Evolutionary conservation across 2,797 vertebrate species (phyloP).

Genomic region (Chanos chanos): DNA sequence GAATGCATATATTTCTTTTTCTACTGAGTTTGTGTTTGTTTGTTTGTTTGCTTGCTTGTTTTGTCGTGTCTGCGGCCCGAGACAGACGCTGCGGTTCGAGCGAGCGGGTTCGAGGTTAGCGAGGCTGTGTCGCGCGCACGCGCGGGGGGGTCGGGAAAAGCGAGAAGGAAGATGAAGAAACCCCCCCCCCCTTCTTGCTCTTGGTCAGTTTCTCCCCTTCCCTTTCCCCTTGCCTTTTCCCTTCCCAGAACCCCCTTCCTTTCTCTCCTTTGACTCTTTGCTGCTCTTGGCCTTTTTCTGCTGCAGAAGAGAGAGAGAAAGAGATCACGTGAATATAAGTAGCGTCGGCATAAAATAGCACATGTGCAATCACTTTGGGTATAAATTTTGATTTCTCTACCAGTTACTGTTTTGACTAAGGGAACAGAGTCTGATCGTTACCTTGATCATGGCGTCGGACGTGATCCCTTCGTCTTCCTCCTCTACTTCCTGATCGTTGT

Average conservation of each 20-base stretch:
- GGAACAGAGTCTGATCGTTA: slow-evolving; percentile 50
- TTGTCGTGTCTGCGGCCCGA: too few species aligned
- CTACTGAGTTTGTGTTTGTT: too few species aligned
- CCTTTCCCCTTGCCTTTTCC: slow-evolving; percentile 75
- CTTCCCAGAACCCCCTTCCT: slow-evolving; percentile 75
- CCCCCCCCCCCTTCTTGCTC: not conserved
- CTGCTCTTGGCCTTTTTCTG: slow-evolving; percentile 83
- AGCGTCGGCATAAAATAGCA: not conserved
- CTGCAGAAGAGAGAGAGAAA: slow-evolving; percentile 49
- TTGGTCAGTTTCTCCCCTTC: slow-evolving; percentile 57
- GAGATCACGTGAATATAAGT: not conserved
- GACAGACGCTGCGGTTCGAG: too few species aligned
- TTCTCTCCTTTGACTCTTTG: slow-evolving; percentile 76
- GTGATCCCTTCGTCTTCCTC: slow-evolving; percentile 66
- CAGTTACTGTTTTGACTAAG: not conserved
- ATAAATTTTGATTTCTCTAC: not conserved
- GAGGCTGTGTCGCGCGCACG: too few species aligned
- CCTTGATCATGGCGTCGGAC: slow-evolving; percentile 94
- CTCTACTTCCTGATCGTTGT: slow-evolving; percentile 59
- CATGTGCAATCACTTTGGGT: too few species aligned
- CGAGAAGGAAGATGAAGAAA: too few species aligned
- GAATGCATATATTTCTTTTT: too few species aligned
- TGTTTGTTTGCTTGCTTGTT: too few species aligned
- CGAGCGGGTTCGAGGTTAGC: too few species aligned
- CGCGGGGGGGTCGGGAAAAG: too few species aligned